A percentile compares a stretch with the other conserved stretches of the same genome.
Evolutionary conservation across 2,797 vertebrate species (phyloP).

Genomic region (Sciaenops ocellatus): DNA sequence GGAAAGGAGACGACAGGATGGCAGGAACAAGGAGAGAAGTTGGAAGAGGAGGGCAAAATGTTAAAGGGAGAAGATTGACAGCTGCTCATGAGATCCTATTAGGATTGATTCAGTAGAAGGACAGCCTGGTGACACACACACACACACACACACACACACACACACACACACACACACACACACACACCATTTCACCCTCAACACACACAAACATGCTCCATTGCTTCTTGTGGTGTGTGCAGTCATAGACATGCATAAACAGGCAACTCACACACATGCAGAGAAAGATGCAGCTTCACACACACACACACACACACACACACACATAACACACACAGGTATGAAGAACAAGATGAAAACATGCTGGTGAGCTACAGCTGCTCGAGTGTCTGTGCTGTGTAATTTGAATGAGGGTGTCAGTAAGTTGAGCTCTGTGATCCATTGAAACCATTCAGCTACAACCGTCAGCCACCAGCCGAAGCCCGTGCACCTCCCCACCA

Average conservation of each 20-base stretch:
- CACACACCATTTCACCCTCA: slow-evolving; percentile 4
- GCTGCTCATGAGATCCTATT: slow-evolving; percentile 66
- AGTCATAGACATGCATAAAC: neutral
- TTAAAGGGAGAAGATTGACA: slow-evolving; percentile 58
- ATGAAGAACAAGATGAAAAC: neutral
- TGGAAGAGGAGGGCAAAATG: slow-evolving; percentile 37
- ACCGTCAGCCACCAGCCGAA: neutral
- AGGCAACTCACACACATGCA: neutral
- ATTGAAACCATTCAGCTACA: slow-evolving; percentile 20
- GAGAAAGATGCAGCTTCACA: neutral
- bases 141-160: slow-evolving; percentile 29
- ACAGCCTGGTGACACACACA: neutral
- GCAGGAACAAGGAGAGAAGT: neutral
- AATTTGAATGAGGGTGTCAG: slow-evolving; percentile 14
- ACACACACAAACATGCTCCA: neutral
- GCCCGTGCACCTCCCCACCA: neutral
- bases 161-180: neutral
- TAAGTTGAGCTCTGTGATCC: slow-evolving; percentile 31
- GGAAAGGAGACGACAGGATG: neutral
- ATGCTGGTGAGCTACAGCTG: slow-evolving; percentile 1
- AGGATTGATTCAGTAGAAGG: slow-evolving; percentile 25
- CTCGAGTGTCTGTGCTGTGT: neutral
- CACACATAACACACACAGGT: slow-evolving; percentile 1
- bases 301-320: neutral
- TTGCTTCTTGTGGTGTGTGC: slow-evolving; percentile 3